Evolutionary conservation across 1,140 invertebrate genomes (phyloP).

Genomic region (Batillaria attramentaria): DNA sequence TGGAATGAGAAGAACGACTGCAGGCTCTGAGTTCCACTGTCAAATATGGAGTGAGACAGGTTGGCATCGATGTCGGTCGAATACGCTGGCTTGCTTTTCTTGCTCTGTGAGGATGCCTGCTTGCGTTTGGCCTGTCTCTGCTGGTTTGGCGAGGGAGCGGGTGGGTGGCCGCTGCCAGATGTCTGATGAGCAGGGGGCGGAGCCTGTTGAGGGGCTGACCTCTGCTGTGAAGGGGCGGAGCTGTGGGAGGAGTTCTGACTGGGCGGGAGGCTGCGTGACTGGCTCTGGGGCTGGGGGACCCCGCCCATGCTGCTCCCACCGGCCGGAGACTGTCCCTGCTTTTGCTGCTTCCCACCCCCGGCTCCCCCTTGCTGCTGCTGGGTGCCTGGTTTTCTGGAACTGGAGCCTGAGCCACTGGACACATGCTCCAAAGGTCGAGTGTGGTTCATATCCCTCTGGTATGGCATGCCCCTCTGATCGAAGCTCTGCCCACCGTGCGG

Average conservation of each 20-base stretch:
- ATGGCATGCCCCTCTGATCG: conserved; percentile 40
- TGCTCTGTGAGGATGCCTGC: conserved; percentile 46
- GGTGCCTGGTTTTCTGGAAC: conserved; percentile 27
- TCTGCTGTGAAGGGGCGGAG: background rate
- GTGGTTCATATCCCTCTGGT: conserved; percentile 35
- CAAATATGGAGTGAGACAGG: conserved; percentile 65
- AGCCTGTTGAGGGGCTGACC: conserved; percentile 12
- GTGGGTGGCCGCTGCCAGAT: conserved; percentile 21
- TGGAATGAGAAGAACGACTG: conserved; percentile 63
- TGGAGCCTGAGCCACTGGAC: conserved; percentile 16
- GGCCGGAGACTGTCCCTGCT: conserved; percentile 43
- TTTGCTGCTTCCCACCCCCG: conserved; percentile 27
- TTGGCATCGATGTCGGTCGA: conserved; percentile 61
- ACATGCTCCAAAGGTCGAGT: conserved; percentile 30
- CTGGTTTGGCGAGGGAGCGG: conserved; percentile 10
- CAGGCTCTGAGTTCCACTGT: conserved; percentile 65
- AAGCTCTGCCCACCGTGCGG: conserved; percentile 23
- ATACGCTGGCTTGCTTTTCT: conserved; percentile 52
- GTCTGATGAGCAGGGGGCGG: conserved; percentile 35
- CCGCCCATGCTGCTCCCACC: conserved; percentile 36
- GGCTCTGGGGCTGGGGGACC: conserved; percentile 35
- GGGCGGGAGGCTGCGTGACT: conserved; percentile 37
- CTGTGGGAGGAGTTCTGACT: conserved; percentile 32
- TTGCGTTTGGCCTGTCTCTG: conserved; percentile 37
- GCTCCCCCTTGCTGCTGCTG: conserved; percentile 35